Conservation (phyloP, 2,113 vertebrate species). For the Guaruba guarouba region DNA sequence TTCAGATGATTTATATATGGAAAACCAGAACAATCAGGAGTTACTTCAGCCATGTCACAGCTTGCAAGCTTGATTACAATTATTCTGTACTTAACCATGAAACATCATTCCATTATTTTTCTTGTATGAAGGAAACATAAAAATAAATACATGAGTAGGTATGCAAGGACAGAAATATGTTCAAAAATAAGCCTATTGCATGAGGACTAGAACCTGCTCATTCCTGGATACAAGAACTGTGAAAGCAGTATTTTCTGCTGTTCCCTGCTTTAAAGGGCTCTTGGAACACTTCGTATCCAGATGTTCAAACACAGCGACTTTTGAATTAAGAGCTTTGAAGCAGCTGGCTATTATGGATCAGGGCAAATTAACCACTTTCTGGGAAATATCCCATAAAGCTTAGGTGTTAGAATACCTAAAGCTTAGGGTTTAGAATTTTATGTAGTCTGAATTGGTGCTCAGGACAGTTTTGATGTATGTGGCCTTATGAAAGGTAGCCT, state of each 20-base stretch:
- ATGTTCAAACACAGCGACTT: not conserved
- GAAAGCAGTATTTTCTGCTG: not conserved
- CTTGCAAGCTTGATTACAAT: conserved; percentile 9
- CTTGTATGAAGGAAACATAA: not conserved
- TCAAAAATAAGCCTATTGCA: not conserved
- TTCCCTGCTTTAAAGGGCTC: not conserved
- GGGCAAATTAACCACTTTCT: not conserved
- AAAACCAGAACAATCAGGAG: not conserved
- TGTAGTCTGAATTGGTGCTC: not conserved
- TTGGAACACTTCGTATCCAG: not conserved
- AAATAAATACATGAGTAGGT: not conserved
- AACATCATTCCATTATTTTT: not conserved
- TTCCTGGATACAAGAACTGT: not conserved
- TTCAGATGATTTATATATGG: conserved; percentile 6
- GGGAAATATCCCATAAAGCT: not conserved
- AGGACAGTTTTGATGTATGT: not conserved
- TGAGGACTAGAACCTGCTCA: not conserved
- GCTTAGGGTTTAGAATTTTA: not conserved
- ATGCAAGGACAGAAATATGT: not conserved
- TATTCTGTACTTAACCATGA: not conserved
- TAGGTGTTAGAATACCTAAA: not conserved
- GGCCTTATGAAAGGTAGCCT: not conserved
- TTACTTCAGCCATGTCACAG: not conserved
- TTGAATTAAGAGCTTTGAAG: not conserved
- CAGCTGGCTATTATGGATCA: not conserved